Base-by-base conservation (phyloP, 2,888 invertebrate genomes). In the Pyralis farinalis region DNA sequence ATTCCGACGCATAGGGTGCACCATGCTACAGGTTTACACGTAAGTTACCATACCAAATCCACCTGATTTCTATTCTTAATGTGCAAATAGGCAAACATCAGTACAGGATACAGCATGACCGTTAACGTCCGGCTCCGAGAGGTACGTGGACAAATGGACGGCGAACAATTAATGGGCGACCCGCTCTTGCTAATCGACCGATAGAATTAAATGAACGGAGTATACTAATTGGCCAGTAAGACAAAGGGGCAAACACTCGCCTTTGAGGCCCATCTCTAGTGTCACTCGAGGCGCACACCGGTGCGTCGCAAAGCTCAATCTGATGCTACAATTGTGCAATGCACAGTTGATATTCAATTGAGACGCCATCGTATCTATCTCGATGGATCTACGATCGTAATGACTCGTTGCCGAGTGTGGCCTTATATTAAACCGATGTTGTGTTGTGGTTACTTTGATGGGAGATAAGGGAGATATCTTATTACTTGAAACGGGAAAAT, bases 151-250 rank as follows among this genome's bases (percentile, higher is more conserved):
- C 77, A 83, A 84, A 84, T 85, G 84, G 82, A 71, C 70, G 65
- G 64, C 58, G 63, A 68, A 79, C 84, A 86, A 85, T 88, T 86
- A 86, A 79, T 83, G 78, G 77, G 62, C 73, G 78, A 77, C 81
- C 81, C 77, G 73, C 69, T 72, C 75, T 67, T 77, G 74, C 80
- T 87, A 87, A 88, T 88, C 87, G 87, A 86, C 79, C 86, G 85
- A 85, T 86, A 84, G 83, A 84, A 87, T 88, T 87, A 87, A 87
- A 86, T 82, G 86, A 86, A 86, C 87, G 84, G 84, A 75, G 79
- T 74, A 77, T 77, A 84, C 84, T 88, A 88, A 88, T 88, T 88
- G 87, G 69, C 79, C 71, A 67, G 82, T 82, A 87, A 88, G 87
- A 86, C 86, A 87, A 87, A 86, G 87, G 83, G 80, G 76, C 86